Percentiles rank a stretch among this genome's conserved stretches.
phyloP scores from a whole-genome alignment of 2,113 vertebrate species.

The Odobenus rosmarus region DNA sequence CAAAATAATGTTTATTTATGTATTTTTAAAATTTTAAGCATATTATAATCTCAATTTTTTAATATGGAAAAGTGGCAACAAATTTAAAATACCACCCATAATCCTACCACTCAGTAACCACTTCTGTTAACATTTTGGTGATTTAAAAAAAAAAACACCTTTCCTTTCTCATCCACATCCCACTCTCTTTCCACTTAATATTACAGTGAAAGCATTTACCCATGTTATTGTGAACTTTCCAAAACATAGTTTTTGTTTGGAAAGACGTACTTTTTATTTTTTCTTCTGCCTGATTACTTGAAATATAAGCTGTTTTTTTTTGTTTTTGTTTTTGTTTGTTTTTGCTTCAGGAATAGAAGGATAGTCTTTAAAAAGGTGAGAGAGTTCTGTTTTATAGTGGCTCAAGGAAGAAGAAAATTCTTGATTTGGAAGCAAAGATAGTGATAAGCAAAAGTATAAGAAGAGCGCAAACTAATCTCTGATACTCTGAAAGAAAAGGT shows the following conservation, averaged over 20 bases:
- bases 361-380: conserved; percentile 1
- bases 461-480: conserved; percentile 12
- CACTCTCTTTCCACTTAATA: too few species aligned
- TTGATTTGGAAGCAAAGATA: neutral
- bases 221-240: neutral
- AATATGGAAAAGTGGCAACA: neutral
- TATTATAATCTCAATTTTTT: neutral
- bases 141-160: neutral
- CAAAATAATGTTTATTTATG: neutral
- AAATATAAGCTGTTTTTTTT: neutral
- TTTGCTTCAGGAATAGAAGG: neutral
- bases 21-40: neutral
- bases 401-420: neutral
- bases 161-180: neutral
- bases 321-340: neutral
- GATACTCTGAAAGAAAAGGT: neutral
- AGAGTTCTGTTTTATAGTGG: neutral
- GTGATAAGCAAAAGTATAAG: neutral
- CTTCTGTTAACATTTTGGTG: neutral
- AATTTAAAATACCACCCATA: neutral
- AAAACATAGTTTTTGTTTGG: conserved; percentile 26
- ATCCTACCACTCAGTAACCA: neutral
- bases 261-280: neutral
- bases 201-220: neutral
- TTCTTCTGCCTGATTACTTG: neutral